Conservation (phyloP, 2,797 vertebrate species). For the Tamandua tetradactyla region DNA sequence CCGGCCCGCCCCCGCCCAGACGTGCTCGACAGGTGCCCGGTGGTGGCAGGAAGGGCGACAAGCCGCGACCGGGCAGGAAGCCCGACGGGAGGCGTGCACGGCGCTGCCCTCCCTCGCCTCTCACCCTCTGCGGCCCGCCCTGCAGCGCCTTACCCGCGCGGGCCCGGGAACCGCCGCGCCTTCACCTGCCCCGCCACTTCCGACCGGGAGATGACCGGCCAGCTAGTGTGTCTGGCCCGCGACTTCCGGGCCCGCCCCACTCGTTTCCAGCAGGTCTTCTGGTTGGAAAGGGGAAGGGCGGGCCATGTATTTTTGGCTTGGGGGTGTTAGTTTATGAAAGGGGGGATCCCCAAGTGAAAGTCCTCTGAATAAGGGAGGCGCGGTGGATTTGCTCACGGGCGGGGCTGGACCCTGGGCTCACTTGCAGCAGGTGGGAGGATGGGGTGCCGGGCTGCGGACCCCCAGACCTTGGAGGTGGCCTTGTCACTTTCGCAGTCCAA, state of each 20-base stretch:
- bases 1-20: background rate
- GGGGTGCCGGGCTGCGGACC: background rate
- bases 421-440: conserved; percentile 16
- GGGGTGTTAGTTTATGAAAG: background rate
- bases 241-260: conserved; percentile 40
- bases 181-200: conserved; percentile 59
- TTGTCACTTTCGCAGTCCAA: background rate
- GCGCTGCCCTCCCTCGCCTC: background rate
- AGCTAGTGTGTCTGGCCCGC: background rate
- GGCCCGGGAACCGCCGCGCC: background rate
- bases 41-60: fast-evolving
- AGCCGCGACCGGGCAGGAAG: background rate
- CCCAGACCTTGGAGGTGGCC: background rate
- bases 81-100: background rate
- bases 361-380: background rate
- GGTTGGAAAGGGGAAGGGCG: background rate
- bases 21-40: conserved; percentile 19
- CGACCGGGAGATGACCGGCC: background rate
- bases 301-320: background rate
- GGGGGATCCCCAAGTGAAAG: conserved; percentile 53
- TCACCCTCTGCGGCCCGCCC: background rate
- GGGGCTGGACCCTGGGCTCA: background rate
- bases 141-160: background rate
- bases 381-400: background rate
- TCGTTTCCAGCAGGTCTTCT: background rate